Evolutionary conservation across 2,113 vertebrate species (phyloP), one percentile per base, ranked within the genome.

Genomic region (Misgurnus mizolepis): DNA sequence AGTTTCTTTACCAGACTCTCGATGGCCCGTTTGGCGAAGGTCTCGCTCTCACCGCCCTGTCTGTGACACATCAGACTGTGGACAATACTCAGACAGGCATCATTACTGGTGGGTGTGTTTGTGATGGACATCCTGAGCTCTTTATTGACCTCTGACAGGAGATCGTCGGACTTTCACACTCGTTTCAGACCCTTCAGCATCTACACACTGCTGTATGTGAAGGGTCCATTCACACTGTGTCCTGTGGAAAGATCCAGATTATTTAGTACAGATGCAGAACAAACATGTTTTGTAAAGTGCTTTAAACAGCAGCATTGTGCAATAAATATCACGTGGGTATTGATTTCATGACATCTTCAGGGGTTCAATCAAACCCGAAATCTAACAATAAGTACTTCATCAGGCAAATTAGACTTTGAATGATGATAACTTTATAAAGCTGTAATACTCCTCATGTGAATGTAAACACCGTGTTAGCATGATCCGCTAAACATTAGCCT

Each of bases 51-150:
- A 8, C 96, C 97, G 6, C 97, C 97, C 85, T 98, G 97, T 9
- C 97, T 92, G 88, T 99, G 97, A 88, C 97, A 99, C 97, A 99
- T 98, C 87, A 99, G 88, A 90, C 97, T 98, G 88, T 99, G 97
- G 55, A 99, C 97, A 78, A 99, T 99, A 94, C 97, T 99, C 87
- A 98, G 91, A 81, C 97, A 99, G 81, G 97, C 97, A 27, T 99
- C 97, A 45, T 97, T 98, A 84, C 97, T 99, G 62, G 96, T 98
- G 62, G 96, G 97, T 0, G 97, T 98, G 91, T 96, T 99, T 1
- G 96, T 96, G 90, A 98, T 96, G 85, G 97, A 98, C 97, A 98
- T 99, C 12, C 6, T 81, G 83, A 84, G 34, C 87, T 67, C 18
- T 76, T 73, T 70, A 79, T 86, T 60, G 80, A 62, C 80, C 86